Evolutionary conservation across 2,113 vertebrate species (phyloP).

Genomic region (Eptesicus fuscus): DNA sequence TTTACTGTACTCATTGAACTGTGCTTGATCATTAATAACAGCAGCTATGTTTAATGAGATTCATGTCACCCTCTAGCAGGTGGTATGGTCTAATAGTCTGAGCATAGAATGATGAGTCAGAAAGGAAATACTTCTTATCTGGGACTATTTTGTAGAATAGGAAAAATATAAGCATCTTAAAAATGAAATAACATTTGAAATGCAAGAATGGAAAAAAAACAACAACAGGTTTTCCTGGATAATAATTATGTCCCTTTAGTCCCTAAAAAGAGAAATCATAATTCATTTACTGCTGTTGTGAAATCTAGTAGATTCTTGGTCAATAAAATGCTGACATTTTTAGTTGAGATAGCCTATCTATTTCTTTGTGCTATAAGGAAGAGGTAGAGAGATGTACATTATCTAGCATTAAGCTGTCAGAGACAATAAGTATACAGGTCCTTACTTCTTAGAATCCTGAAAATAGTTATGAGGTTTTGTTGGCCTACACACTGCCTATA

Average conservation of each 20-base stretch:
- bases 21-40: slow-evolving; percentile 73
- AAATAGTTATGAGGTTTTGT: not conserved
- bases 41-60: slow-evolving; percentile 72
- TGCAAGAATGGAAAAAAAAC: not conserved
- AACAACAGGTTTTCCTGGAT: slow-evolving; percentile 32
- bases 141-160: not conserved
- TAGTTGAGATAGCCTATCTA: slow-evolving; percentile 50
- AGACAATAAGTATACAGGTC: not conserved
- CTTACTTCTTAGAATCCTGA: not conserved
- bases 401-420: slow-evolving; percentile 14
- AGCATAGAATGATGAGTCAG: slow-evolving; percentile 62
- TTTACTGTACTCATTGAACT: slow-evolving; percentile 74
- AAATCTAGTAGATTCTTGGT: slow-evolving; percentile 43
- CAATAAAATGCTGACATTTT: slow-evolving; percentile 64
- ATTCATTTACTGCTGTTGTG: slow-evolving; percentile 50
- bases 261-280: slow-evolving; percentile 39
- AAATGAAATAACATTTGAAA: slow-evolving; percentile 57
- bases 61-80: slow-evolving; percentile 61
- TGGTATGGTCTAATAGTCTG: slow-evolving; percentile 60
- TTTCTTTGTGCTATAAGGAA: slow-evolving; percentile 37
- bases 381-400: not conserved
- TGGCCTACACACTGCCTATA: not conserved
- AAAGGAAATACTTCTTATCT: slow-evolving; percentile 58
- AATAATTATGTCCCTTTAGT: slow-evolving; percentile 25
- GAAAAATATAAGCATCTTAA: slow-evolving; percentile 50